These are phyloP conservation scores for Nephrotoma flavescens DNA, from an alignment of 2,888 invertebrate species.

Conservation along the genomic window DNA sequence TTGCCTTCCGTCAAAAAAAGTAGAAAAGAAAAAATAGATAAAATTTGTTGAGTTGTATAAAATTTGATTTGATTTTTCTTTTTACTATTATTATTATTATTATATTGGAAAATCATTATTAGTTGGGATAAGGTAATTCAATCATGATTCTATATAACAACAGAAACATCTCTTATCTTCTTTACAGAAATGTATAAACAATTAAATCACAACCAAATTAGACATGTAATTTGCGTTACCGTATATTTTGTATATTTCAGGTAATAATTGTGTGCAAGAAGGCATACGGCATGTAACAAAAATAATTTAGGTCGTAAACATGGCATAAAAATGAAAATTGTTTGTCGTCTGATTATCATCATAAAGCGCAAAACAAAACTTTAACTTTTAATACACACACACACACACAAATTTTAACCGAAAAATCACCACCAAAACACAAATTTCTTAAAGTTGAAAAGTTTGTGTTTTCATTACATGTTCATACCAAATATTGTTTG, in stretches of 20 bases:
- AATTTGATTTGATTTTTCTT: constrained; percentile 1
- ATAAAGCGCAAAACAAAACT: background rate
- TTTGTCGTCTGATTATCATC: background rate
- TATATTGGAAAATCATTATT: background rate
- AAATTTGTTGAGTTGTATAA: constrained; percentile 3
- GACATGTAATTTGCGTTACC: background rate
- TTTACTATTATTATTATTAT: background rate
- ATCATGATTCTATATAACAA: background rate
- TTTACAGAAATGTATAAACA: background rate
- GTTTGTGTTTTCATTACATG: background rate
- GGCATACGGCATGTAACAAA: no score
- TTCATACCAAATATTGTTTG: background rate
- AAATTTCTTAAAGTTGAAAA: background rate
- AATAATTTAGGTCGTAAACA: background rate
- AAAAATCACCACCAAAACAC: background rate
- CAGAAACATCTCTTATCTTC: background rate
- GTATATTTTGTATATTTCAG: background rate
- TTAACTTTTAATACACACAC: background rate
- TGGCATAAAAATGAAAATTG: background rate
- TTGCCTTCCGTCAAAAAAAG: constrained; percentile 2
- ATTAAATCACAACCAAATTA: background rate
- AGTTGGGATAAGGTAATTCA: background rate
- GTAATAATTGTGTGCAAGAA: background rate
- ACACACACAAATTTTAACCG: background rate
- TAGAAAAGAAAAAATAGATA: background rate